Conservation (phyloP, 2,888 invertebrate species). For the Drosophila ezoana region DNA sequence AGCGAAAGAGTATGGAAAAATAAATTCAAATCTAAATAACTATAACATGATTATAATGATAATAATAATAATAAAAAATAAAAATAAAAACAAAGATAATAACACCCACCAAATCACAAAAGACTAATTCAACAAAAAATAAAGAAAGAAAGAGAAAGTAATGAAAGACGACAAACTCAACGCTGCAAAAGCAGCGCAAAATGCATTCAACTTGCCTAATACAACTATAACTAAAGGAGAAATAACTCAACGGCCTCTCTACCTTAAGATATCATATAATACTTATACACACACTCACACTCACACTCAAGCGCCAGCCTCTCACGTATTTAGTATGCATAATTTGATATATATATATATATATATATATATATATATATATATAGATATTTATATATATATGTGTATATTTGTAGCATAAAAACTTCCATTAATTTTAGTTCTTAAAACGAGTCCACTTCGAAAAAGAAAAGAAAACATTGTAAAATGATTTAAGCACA, state of each 20-base stretch:
- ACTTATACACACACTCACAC: slow-evolving; percentile 23
- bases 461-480: slow-evolving; percentile 15
- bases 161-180: slow-evolving; percentile 51
- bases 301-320: slow-evolving; percentile 31
- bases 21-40: slow-evolving; percentile 15
- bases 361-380: background rate
- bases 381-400: slow-evolving; percentile 1
- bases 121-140: slow-evolving; percentile 70
- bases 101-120: slow-evolving; percentile 78
- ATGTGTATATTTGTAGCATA: slow-evolving; percentile 16
- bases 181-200: slow-evolving; percentile 72
- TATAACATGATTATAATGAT: background rate
- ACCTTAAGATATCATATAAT: slow-evolving; percentile 55
- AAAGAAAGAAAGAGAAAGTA: slow-evolving; percentile 23
- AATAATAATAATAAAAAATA: slow-evolving; percentile 28
- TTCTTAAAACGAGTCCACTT: slow-evolving; percentile 47
- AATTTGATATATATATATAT: slow-evolving; percentile 10
- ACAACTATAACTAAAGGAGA: slow-evolving; percentile 34
- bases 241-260: slow-evolving; percentile 59
- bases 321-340: slow-evolving; percentile 22
- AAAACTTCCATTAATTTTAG: slow-evolving; percentile 72
- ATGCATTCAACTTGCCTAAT: slow-evolving; percentile 76
- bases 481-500: slow-evolving; percentile 48
- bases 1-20: slow-evolving; percentile 26
- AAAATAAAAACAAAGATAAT: slow-evolving; percentile 53